phyloP scores from a whole-genome alignment of 92 coral and sea anemone genomes.

The Heliopora coerulea region DNA sequence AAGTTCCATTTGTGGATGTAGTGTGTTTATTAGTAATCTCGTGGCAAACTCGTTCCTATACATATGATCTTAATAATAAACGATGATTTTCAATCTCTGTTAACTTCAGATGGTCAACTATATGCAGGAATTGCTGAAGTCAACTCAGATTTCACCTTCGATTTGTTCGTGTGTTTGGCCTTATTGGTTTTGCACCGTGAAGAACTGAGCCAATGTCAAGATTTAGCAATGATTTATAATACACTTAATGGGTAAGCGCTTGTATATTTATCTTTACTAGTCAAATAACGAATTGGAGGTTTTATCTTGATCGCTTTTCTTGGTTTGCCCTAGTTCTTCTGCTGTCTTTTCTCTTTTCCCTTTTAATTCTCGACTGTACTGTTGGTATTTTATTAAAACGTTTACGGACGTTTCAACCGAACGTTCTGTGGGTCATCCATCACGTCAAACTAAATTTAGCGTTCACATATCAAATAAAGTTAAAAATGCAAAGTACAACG shows the following conservation, averaged over 20 bases:
- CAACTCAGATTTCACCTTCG: constrained; percentile 78
- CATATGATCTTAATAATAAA: no score
- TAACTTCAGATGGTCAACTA: constrained; percentile 69
- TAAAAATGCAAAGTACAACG: no score
- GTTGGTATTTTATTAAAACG: no score
- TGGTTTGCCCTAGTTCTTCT: no score
- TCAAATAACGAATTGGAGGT: not conserved
- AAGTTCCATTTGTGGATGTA: not conserved
- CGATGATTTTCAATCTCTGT: no score
- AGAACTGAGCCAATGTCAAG: constrained; percentile 65
- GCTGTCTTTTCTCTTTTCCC: no score
- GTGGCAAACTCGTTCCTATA: no score
- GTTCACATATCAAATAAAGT: no score
- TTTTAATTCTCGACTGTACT: no score
- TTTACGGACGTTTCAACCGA: no score
- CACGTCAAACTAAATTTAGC: no score
- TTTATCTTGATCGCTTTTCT: not conserved
- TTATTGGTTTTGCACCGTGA: constrained; percentile 70
- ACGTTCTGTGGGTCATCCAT: no score
- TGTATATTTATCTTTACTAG: not conserved
- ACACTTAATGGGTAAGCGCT: constrained; percentile 81
- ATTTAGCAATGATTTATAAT: constrained; percentile 79
- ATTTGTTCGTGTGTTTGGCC: constrained; percentile 84
- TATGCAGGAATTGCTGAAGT: constrained; percentile 67
- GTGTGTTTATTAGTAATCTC: not conserved